Percentiles rank a stretch among this genome's conserved stretches.
Evolutionary conservation across 2,888 invertebrate species (phyloP).

Genomic region (Ochropleura plecta): DNA sequence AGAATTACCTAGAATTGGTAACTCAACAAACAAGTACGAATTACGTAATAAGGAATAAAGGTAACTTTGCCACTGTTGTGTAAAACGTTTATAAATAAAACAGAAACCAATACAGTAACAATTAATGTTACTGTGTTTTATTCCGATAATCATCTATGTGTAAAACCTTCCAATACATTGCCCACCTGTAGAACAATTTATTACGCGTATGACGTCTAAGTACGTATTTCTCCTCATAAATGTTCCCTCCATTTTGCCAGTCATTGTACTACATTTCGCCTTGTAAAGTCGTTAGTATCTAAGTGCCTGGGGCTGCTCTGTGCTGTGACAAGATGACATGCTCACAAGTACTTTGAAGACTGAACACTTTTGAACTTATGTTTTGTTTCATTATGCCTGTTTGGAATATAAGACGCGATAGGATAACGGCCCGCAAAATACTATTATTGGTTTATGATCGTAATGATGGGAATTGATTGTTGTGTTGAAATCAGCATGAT

Average conservation of each 20-base stretch:
- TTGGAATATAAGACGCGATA: neutral
- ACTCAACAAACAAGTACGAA: neutral
- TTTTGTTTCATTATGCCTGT: conserved; percentile 20
- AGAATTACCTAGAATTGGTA: neutral
- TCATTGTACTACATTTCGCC: conserved; percentile 16
- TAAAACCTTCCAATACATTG: neutral
- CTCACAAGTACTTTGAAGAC: conserved; percentile 25
- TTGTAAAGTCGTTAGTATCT: conserved; percentile 33
- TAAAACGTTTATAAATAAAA: too few relatives aligned
- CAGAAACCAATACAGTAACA: too few relatives aligned
- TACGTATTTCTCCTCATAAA: conserved; percentile 24
- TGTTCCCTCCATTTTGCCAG: conserved; percentile 34
- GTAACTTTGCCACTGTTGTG: neutral
- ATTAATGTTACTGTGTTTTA: too few relatives aligned
- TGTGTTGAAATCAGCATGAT: neutral
- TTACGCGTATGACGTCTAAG: conserved; percentile 27
- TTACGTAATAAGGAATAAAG: too few relatives aligned
- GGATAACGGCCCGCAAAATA: neutral
- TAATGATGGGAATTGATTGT: neutral
- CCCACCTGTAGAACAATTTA: conserved; percentile 46
- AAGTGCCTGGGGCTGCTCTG: conserved; percentile 43
- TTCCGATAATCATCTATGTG: too few relatives aligned
- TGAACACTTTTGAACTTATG: conserved; percentile 31
- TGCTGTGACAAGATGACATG: conserved; percentile 44
- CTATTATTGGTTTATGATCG: neutral